Evolutionary conservation across 2,113 vertebrate genomes (phyloP).

Genomic region (Sinocyclocheilus anophthalmus): DNA sequence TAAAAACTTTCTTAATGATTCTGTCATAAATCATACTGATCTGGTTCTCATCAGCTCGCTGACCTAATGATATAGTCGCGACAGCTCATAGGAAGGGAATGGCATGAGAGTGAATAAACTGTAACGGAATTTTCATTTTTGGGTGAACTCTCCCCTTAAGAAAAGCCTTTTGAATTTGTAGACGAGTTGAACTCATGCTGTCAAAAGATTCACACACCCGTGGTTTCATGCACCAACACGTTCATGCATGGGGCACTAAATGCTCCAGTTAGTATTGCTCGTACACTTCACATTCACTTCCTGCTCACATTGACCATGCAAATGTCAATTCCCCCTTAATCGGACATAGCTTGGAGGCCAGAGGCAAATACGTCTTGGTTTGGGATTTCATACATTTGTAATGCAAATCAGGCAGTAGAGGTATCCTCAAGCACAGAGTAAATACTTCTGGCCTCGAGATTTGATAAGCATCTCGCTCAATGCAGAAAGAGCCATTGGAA

Average conservation of each 20-base stretch:
- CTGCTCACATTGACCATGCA: conserved; percentile 29
- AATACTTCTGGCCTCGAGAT: conserved; percentile 38
- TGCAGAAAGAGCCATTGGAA: not conserved
- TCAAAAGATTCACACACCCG: not conserved
- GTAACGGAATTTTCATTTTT: not conserved
- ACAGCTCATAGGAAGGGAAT: not conserved
- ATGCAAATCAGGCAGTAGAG: conserved; percentile 66
- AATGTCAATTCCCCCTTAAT: not conserved
- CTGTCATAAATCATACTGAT: not conserved
- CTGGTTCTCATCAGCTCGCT: not conserved
- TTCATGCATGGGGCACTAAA: not conserved
- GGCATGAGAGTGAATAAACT: not conserved
- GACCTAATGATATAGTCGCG: not conserved
- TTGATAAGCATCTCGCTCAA: conserved; percentile 54
- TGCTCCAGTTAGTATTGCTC: conserved; percentile 4
- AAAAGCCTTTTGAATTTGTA: not conserved
- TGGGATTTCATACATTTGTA: conserved; percentile 51
- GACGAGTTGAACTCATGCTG: not conserved
- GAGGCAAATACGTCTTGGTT: conserved; percentile 53
- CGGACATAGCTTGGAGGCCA: conserved; percentile 38
- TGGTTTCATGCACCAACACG: not conserved
- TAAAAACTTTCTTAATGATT: not conserved
- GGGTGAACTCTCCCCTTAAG: not conserved
- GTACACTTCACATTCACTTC: not conserved
- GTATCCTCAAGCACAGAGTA: conserved; percentile 53